A percentile compares a stretch with the other conserved stretches of the same genome.
phyloP scores from a whole-genome alignment of 2,888 invertebrate genomes.

The Myathropa florea region DNA sequence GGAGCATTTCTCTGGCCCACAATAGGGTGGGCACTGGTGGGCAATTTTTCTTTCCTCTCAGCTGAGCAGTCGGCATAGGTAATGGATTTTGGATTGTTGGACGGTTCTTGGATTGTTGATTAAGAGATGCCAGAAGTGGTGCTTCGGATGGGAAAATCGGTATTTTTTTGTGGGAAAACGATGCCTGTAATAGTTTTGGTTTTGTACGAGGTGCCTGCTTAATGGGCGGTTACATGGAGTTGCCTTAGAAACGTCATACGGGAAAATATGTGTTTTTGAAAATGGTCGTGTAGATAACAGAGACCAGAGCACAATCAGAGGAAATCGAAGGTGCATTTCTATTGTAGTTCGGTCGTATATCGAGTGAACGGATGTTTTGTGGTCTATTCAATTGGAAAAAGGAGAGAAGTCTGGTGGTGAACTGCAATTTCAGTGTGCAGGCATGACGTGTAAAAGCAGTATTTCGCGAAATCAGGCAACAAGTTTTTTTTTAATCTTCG shows the following conservation, averaged over 20 bases:
- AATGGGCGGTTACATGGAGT: conserved; percentile 11
- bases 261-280: background rate
- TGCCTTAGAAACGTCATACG: background rate
- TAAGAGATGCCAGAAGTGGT: conserved; percentile 2
- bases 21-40: conserved; percentile 29
- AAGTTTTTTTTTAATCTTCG: too few relatives aligned
- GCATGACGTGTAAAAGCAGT: too few relatives aligned
- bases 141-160: background rate
- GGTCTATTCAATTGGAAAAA: background rate
- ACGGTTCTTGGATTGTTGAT: background rate
- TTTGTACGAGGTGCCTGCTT: background rate
- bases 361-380: too few relatives aligned
- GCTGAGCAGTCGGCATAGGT: conserved; percentile 10
- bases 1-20: conserved; percentile 44
- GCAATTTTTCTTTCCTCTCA: conserved; percentile 39
- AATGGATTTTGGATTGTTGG: conserved; percentile 43
- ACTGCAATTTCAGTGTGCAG: too few relatives aligned
- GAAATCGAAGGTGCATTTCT: too few relatives aligned
- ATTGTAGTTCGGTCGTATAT: too few relatives aligned
- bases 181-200: background rate
- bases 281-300: background rate
- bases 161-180: background rate
- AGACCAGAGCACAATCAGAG: too few relatives aligned
- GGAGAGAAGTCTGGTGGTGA: background rate
- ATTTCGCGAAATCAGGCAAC: too few relatives aligned